Evolutionary conservation across 2,113 vertebrate species (phyloP), one percentile per base, ranked within the genome.

Genomic region (Thalassarche chlororhynchos): DNA sequence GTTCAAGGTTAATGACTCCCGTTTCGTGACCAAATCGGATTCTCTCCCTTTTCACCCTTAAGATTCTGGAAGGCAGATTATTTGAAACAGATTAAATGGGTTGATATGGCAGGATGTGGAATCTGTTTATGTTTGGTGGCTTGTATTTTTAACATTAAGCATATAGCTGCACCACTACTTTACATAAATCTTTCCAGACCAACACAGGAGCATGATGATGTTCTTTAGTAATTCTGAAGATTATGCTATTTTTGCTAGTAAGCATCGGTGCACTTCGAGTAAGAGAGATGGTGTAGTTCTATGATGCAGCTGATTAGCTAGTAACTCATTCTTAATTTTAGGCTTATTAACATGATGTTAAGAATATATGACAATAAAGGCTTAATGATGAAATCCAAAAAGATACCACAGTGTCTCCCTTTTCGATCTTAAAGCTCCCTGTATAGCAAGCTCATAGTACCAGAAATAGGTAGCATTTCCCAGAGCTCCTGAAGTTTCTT

Each of bases 1-100:
- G 72, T 47, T 94, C 61, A 85, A 96, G 91, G 87, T 93, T 96
- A 95, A 94, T 26, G 49, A 80, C 18, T 82, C n/a, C 36, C 47
- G 8, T 12, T 69, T 57, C 65, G 77, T 62, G 84, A 85, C n/a
- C 44, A 82, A 86, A 89, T 64, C 94, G 87, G 77, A 46, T 46
- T 64, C 19, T 75, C 15, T 55, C 24, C 19, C 66, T 70, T 51
- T 84, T 60, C 93, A 65, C 52, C 69, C 46, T 79, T 40, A 79
- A n/a, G 21, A 61, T 72, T 91, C 57, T 65, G 31, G 28, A 79
- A 89, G 52, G 40, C 36, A 89, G 40, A 87, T 75, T 85, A 75
- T 32, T 54, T 58, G 70, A 83, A 87, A 31, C 18, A 52, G 77
- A 88, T 83, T 44, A 44, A 89, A 79, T 24, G n/a, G 55, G 29